A percentile compares a stretch with the other conserved stretches of the same genome.
Conservation (phyloP, 1,140 invertebrate species). For the Cheumatopsyche charites region DNA sequence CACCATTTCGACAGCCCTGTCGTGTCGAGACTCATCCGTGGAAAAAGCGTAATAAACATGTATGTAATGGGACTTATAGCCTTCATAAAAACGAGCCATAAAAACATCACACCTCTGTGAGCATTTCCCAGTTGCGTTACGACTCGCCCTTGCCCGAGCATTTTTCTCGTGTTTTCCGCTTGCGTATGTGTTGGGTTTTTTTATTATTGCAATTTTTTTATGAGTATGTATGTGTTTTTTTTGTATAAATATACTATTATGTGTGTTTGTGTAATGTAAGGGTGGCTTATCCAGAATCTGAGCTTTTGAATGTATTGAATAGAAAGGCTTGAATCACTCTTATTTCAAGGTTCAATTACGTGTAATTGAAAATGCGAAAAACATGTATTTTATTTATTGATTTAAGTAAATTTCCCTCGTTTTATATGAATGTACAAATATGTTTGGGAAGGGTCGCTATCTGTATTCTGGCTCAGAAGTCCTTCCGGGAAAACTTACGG, state of each 20-base stretch:
- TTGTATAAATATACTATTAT: neutral
- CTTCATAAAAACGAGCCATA: constrained; percentile 48
- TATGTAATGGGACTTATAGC: constrained; percentile 49
- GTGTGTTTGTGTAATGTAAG: no score
- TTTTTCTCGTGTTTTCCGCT: constrained; percentile 12
- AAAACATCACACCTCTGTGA: constrained; percentile 49
- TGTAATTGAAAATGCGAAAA: no score
- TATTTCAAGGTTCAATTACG: no score
- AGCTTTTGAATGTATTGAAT: no score
- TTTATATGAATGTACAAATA: neutral
- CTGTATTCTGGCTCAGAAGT: neutral
- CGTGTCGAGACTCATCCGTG: constrained; percentile 37
- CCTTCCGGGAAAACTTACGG: constrained; percentile 8
- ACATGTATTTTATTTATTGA: no score
- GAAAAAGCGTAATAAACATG: constrained; percentile 49
- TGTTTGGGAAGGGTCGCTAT: neutral
- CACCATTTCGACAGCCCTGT: constrained; percentile 1
- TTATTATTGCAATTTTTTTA: constrained; percentile 9
- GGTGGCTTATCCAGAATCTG: no score
- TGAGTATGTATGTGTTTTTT: constrained; percentile 12
- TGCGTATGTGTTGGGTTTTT: constrained; percentile 1
- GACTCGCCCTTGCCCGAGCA: constrained; percentile 21
- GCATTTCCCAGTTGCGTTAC: constrained; percentile 30
- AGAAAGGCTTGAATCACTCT: no score
- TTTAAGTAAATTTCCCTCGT: no score